Conservation (phyloP, 2,797 vertebrate genomes). For the Oceanodroma leucorhoa region DNA sequence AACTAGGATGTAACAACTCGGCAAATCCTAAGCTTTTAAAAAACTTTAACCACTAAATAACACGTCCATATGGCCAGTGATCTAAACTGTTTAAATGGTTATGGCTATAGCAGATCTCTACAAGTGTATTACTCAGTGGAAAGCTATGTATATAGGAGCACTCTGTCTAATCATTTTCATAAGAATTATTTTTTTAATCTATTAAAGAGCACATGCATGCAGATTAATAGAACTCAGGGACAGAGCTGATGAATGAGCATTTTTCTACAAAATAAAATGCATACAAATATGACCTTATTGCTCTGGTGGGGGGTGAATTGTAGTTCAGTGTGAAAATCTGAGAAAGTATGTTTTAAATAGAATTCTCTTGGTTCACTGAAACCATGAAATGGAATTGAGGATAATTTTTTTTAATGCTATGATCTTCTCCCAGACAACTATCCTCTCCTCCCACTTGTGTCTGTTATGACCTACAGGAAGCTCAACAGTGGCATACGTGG, state of each 20-base stretch:
- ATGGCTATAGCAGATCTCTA: background rate
- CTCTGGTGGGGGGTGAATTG: background rate
- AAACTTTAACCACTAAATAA: background rate
- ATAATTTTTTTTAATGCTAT: background rate
- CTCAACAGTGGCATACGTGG: background rate
- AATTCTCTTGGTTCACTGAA: background rate
- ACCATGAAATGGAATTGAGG: background rate
- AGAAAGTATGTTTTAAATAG: background rate
- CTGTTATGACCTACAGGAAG: conserved; percentile 31
- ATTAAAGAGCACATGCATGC: background rate
- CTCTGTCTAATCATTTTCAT: background rate
- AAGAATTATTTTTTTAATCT: background rate
- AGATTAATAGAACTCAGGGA: background rate
- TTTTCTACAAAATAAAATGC: background rate
- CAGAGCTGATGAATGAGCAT: background rate
- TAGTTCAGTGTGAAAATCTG: background rate
- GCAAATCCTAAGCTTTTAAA: background rate
- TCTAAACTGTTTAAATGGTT: background rate
- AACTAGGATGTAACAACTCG: background rate
- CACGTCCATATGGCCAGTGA: background rate
- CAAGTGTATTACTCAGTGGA: background rate
- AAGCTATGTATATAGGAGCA: background rate
- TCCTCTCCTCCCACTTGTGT: conserved; percentile 1
- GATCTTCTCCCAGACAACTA: background rate
- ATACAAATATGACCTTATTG: background rate